Conservation (phyloP, 2,888 invertebrate species). For the Morpho deidamia region DNA sequence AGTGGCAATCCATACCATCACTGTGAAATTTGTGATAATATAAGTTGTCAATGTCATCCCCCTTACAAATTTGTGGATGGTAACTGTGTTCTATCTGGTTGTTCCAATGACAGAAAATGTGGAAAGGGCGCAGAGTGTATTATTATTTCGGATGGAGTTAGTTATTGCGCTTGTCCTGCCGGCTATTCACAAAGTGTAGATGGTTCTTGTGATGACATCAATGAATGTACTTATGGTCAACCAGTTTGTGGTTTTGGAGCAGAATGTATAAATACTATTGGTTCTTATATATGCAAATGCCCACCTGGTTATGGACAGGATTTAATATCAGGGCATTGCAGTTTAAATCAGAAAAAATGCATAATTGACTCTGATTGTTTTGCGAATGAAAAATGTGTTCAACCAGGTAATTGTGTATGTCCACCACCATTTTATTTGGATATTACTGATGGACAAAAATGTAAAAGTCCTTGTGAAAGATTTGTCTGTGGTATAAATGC, state of each 20-base stretch:
- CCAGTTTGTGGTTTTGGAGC: slow-evolving; percentile 92
- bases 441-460: slow-evolving; percentile 88
- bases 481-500: slow-evolving; percentile 94
- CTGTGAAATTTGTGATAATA: slow-evolving; percentile 90
- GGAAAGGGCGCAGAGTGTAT: slow-evolving; percentile 94
- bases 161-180: slow-evolving; percentile 95
- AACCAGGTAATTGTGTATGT: slow-evolving; percentile 94
- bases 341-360: slow-evolving; percentile 89
- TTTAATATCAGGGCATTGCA: slow-evolving; percentile 88
- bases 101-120: slow-evolving; percentile 88
- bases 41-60: slow-evolving; percentile 91
- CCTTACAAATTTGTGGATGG: slow-evolving; percentile 91
- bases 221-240: slow-evolving; percentile 88
- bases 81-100: slow-evolving; percentile 91
- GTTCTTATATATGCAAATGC: slow-evolving; percentile 88
- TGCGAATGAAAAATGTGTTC: slow-evolving; percentile 92
- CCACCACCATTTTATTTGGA: slow-evolving; percentile 94
- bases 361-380: slow-evolving; percentile 90
- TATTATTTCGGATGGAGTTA: slow-evolving; percentile 91
- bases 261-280: slow-evolving; percentile 88
- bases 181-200: slow-evolving; percentile 87
- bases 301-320: slow-evolving; percentile 90
- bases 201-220: slow-evolving; percentile 90
- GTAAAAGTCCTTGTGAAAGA: slow-evolving; percentile 95
- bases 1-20: slow-evolving; percentile 93